A percentile compares a stretch with the other conserved stretches of the same genome.
These are phyloP conservation scores for Zosterops japonicus DNA, from an alignment of 2,113 vertebrate species.

Conservation along the genomic window DNA sequence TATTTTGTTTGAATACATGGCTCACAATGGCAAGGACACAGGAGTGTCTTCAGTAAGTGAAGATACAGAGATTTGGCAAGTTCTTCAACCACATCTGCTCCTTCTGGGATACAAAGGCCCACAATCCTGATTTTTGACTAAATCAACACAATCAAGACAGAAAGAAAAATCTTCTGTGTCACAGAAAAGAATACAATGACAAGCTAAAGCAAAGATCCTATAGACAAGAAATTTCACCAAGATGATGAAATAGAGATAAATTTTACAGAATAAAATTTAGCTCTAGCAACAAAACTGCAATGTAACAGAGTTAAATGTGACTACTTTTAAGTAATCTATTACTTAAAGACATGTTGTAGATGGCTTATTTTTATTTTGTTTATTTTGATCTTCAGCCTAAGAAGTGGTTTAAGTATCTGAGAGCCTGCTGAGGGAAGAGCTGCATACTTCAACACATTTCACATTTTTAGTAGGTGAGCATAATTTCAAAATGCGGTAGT, in stretches of 20 bases:
- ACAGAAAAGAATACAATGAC: neutral
- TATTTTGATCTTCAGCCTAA: neutral
- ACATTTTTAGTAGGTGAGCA: neutral
- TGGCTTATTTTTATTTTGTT: neutral
- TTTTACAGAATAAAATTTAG: neutral
- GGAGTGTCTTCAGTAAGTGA: neutral
- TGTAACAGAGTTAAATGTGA: neutral
- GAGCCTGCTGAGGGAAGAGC: neutral
- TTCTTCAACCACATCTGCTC: neutral
- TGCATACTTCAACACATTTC: neutral
- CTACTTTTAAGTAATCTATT: neutral
- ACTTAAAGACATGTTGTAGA: neutral
- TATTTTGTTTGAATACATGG: neutral
- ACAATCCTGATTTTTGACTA: neutral
- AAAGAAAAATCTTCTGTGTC: neutral
- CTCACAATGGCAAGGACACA: neutral
- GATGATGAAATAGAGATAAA: neutral
- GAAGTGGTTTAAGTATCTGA: neutral
- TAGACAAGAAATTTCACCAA: neutral
- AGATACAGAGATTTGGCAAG: neutral
- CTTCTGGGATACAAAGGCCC: rapidly evolving
- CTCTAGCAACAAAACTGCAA: neutral
- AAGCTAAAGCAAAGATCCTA: neutral
- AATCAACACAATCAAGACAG: neutral
- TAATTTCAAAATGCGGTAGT: neutral